Base-by-base conservation (phyloP, 1,140 invertebrate genomes). In the Monomorium pharaonis region DNA sequence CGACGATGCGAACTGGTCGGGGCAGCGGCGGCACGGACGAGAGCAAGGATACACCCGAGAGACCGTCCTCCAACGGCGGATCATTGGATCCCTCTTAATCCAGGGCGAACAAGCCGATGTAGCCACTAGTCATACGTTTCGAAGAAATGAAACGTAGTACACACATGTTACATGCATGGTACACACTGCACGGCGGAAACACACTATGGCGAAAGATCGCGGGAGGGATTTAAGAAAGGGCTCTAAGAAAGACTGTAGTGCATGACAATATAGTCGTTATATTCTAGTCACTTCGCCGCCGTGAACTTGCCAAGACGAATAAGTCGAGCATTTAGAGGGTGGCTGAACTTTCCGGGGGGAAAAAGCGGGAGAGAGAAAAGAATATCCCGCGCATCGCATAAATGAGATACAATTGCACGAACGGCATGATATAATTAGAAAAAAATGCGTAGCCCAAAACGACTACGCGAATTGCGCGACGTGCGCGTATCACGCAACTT, bases 241-340 rank as follows among this genome's bases (percentile, higher is more conserved):
- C 88, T 93, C 87, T 93, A 92, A 84, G 91, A 92, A 91, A 94
- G 91, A 94, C 93, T 93, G 91, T 94, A 94, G 93, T 94, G 92
- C 92, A 92, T 94, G 93, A 94, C 94, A 94, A 94, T 94, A 94
- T 94, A 94, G 93, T 91, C 91, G 89, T 93, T 92, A 91, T 89
- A 91, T 78, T 85, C 83, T 86, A 91, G 74, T 88, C 72, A 87
- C 90, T 84, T 90, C 47, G 89, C 88, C 88, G 86, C 89, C 88
- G 86, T 86, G 88, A 90, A 88, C 77, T 90, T 90, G 88, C 89
- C 88, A 90, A 90, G 87, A 65, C 5, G 24, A 54, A 83, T 37
- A 49, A 70, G 83, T 10, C 62, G 67, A 80, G 51, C 49, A 67
- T 80, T 85, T 85, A 60, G 14, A 24, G 21, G 9, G 6, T 56